A percentile compares a stretch with the other conserved stretches of the same genome.
These are phyloP conservation scores for Bombus fervidus DNA, from an alignment of 1,140 invertebrate species.

Conservation along the genomic window DNA sequence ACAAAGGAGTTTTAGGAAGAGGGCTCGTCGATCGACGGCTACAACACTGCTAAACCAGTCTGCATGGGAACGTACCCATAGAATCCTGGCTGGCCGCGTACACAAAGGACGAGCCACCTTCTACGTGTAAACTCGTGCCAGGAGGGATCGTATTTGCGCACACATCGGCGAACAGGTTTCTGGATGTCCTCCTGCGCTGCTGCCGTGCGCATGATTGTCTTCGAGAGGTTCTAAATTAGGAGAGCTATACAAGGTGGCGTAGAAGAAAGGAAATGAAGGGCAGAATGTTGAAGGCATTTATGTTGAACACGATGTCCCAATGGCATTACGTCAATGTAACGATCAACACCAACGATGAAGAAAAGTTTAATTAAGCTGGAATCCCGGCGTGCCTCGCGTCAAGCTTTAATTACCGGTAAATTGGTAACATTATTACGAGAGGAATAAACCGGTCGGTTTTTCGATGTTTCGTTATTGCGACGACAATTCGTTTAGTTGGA, in stretches of 20 bases:
- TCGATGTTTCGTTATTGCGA: background rate
- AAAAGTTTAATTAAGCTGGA: conserved; percentile 46
- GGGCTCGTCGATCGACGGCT: conserved; percentile 9
- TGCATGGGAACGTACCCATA: conserved; percentile 63
- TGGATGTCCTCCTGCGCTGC: conserved; percentile 27
- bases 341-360: conserved; percentile 22
- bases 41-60: conserved; percentile 43
- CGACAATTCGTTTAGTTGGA: conserved; percentile 18
- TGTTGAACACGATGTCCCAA: background rate
- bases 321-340: conserved; percentile 17
- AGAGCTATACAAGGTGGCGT: background rate
- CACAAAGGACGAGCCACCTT: conserved; percentile 58
- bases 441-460: background rate
- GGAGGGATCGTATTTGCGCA: conserved; percentile 45
- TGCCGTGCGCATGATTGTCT: conserved; percentile 7
- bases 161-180: conserved; percentile 41
- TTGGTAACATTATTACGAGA: conserved; percentile 45
- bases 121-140: conserved; percentile 34
- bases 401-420: conserved; percentile 46
- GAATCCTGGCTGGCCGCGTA: conserved; percentile 38
- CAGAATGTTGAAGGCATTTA: background rate
- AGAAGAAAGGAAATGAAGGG: background rate
- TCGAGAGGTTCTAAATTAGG: conserved; percentile 21
- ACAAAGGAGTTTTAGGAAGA: conserved; percentile 33
- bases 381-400: conserved; percentile 5